phyloP scores from a whole-genome alignment of 1,140 invertebrate species.

The Mercenaria mercenaria region DNA sequence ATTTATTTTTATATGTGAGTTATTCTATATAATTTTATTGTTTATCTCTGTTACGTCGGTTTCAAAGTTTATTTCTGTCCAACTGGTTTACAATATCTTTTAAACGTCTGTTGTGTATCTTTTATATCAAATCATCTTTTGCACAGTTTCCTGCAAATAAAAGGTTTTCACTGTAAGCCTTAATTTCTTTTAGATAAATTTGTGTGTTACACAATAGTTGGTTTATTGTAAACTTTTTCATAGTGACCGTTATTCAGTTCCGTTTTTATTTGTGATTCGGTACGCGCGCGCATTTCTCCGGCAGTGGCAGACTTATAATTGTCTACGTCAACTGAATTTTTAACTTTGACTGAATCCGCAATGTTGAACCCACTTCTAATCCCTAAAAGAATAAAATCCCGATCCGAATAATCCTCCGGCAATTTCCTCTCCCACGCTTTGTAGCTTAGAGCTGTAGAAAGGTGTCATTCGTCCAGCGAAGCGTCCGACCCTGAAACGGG shows the following conservation, averaged over 20 bases:
- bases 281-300: slow-evolving; percentile 25
- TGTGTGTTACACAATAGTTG: neutral
- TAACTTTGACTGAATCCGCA: neutral
- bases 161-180: too few species aligned
- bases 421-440: neutral
- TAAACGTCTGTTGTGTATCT: too few species aligned
- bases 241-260: slow-evolving; percentile 13
- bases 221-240: neutral
- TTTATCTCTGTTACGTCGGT: too few species aligned
- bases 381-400: neutral
- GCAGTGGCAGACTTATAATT: neutral
- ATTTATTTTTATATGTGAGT: too few species aligned
- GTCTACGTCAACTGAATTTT: neutral
- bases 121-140: too few species aligned
- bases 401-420: neutral
- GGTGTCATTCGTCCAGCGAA: neutral
- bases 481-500: neutral
- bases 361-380: slow-evolving; percentile 20
- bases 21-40: too few species aligned
- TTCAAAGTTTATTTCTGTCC: too few species aligned
- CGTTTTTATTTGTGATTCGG: slow-evolving; percentile 6
- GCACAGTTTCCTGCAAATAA: too few species aligned
- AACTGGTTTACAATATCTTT: too few species aligned
- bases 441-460: slow-evolving; percentile 1
- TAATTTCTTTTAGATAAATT: too few species aligned